Conservation (phyloP, 2,113 vertebrate genomes). For the Sinocyclocheilus maitianheensis region DNA sequence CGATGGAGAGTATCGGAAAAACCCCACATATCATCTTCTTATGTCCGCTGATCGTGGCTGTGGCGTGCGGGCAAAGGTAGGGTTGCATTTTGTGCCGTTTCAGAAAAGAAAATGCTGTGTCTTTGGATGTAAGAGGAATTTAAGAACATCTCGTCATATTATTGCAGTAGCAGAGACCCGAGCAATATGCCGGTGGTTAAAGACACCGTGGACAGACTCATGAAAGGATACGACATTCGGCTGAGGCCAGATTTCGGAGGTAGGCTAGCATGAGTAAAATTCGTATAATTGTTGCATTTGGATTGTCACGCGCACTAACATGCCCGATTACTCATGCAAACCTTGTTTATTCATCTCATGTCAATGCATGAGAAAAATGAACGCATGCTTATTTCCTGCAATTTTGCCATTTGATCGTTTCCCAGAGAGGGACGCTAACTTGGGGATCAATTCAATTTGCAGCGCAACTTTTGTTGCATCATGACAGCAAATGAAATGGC, state of each 20-base stretch:
- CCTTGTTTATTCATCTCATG: conserved; percentile 62
- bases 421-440: neutral
- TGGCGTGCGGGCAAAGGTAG: conserved; percentile 93
- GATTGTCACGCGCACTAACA: conserved; percentile 66
- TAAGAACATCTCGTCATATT: conserved; percentile 60
- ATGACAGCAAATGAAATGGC: conserved; percentile 16
- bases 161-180: conserved; percentile 89
- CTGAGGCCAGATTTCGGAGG: conserved; percentile 99
- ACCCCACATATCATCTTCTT: conserved; percentile 90
- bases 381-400: neutral
- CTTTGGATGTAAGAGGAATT: conserved; percentile 27
- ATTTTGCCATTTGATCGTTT: neutral
- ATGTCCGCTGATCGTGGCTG: conserved; percentile 88
- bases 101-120: conserved; percentile 46
- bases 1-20: conserved; percentile 96
- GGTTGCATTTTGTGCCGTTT: conserved; percentile 31
- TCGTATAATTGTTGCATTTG: conserved; percentile 67
- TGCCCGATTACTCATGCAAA: conserved; percentile 72
- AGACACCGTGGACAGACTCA: conserved; percentile 98
- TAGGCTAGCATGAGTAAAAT: conserved; percentile 66
- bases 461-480: conserved; percentile 48
- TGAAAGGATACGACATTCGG: conserved; percentile 99
- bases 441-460: conserved; percentile 40
- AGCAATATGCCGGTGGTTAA: conserved; percentile 99
- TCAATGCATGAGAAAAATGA: conserved; percentile 29